Evolutionary conservation across 2,797 vertebrate genomes (phyloP), one percentile per base, ranked within the genome.

Genomic region (Etheostoma perlongum): DNA sequence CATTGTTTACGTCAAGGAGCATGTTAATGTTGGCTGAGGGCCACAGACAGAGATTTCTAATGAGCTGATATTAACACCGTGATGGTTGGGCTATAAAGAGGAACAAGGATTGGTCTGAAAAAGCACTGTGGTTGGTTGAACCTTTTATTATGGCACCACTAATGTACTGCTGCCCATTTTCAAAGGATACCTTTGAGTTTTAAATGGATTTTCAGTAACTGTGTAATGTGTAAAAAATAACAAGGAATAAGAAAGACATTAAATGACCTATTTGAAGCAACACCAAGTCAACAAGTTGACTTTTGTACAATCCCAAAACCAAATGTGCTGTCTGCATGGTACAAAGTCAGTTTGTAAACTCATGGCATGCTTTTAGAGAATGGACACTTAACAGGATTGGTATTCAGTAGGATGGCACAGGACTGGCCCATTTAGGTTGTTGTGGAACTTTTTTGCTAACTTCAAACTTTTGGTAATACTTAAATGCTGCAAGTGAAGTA

Each of bases 41-140:
- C 42, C 48, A 7, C 42, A 63, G 33, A 23, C 11, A 46, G 67
- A 65, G 44, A 53, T 52, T 67, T 65, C 46, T 64, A 66, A 77
- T 59, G 54, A 78, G 60, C 53, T 27, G 54, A 55, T 47, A 23
- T 52, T 23, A 53, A 53, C 48, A 14, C n/a, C 70, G 44, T n/a
- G 44, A 67, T 54, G 48, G 67, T 11, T 49, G 67, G 25, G 25
- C 11, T 62, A 44, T 15, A 44, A 36, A 66, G 15, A 8, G n/a
- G 46, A 54, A 21, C 21, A 58, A 47, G 7, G 21, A 12, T 18
- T 67, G 30, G 8, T 79, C 9, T 47, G 15, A 65, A 16, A 62
- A 23, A 72, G 16, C 12, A 4, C 3, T 30, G n/a, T 55, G 62
- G 23, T 67, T 14, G n/a, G 19, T 4, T 23, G 63, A 30, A 10